phyloP scores from a whole-genome alignment of 2,797 vertebrate species.

The Sebastes vulpes region DNA sequence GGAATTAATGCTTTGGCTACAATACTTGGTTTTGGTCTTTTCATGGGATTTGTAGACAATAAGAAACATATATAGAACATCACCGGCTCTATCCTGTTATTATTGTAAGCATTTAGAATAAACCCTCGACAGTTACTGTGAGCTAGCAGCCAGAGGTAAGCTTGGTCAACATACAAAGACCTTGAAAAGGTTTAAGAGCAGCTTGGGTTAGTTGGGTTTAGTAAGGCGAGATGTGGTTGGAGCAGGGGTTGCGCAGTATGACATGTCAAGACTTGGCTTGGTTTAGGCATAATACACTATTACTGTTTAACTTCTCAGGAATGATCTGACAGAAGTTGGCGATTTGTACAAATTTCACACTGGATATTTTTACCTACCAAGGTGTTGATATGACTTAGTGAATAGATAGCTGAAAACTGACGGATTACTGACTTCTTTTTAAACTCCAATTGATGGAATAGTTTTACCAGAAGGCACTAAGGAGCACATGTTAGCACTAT shows the following conservation, averaged over 20 bases:
- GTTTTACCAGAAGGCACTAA: background rate
- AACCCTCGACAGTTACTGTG: background rate
- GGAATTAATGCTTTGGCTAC: background rate
- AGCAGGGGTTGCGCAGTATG: conserved; percentile 31
- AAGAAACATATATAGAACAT: background rate
- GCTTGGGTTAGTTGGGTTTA: conserved; percentile 59
- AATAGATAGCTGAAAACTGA: background rate
- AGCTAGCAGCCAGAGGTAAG: background rate
- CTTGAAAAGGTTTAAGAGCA: background rate
- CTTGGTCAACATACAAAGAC: conserved; percentile 1
- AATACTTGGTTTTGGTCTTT: background rate
- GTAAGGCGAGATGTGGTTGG: conserved; percentile 23
- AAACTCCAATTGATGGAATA: background rate
- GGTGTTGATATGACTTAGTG: background rate
- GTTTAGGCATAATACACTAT: background rate
- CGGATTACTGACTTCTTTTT: background rate
- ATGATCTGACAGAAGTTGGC: background rate
- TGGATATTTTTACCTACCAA: background rate
- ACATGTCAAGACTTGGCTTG: conserved; percentile 32
- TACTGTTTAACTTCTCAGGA: background rate
- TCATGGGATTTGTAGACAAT: background rate
- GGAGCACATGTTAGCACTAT: conserved; percentile 19
- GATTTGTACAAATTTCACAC: background rate
- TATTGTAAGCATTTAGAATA: background rate
- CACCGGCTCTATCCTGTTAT: background rate